Evolutionary conservation across 2,113 vertebrate species (phyloP).

Genomic region (Numenius arquata): DNA sequence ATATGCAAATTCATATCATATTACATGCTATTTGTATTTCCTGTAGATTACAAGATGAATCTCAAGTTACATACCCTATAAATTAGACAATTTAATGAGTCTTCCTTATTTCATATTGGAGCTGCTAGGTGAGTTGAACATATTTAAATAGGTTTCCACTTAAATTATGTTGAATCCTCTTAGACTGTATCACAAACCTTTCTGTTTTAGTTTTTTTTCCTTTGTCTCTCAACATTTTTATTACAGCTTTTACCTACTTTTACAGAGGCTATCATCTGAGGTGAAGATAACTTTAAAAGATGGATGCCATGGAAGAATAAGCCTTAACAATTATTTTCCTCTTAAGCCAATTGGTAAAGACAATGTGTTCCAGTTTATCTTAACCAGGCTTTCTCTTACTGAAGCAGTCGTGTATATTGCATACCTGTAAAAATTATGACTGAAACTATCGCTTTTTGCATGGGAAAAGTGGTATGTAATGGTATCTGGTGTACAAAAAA

Average conservation of each 20-base stretch:
- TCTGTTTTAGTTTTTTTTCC: background rate
- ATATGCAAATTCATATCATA: background rate
- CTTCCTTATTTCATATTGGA: background rate
- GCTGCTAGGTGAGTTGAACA: background rate
- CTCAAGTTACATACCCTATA: constrained; percentile 29
- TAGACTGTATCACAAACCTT: background rate
- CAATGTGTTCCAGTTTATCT: background rate
- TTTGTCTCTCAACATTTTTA: background rate
- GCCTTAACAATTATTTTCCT: background rate
- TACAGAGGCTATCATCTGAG: background rate
- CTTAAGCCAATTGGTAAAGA: background rate
- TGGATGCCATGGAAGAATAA: background rate
- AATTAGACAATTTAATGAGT: background rate
- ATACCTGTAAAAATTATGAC: background rate
- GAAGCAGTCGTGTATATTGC: background rate
- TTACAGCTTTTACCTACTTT: background rate
- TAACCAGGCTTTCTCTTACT: background rate
- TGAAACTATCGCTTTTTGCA: background rate
- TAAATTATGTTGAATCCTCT: background rate
- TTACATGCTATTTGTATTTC: background rate
- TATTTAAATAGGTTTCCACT: background rate
- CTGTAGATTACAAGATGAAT: background rate
- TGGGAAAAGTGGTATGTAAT: background rate
- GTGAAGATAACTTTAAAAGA: background rate
- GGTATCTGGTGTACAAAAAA: background rate